Evolutionary conservation across 2,113 vertebrate species (phyloP), one percentile per base, ranked within the genome.

Genomic region (Kobus ellipsiprymnus): DNA sequence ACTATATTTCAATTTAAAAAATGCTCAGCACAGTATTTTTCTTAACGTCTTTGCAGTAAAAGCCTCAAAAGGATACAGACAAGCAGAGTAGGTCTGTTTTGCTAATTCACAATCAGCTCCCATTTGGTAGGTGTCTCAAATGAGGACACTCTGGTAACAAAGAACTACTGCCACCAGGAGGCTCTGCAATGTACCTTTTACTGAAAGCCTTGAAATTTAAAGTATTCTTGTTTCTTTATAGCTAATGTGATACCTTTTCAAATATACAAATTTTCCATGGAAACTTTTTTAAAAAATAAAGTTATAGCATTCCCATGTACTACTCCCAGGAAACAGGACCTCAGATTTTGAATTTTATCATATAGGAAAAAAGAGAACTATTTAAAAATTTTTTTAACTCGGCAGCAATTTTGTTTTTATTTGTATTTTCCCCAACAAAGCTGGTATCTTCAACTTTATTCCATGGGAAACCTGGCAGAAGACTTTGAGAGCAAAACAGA

Each of bases 161-260:
- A 95, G 93, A 95, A 96, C 82, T 96, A 54, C 81, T 98, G 95
- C 94, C 96, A 96, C 96, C 93, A 97, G 94, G 95, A 97, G 96
- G 97, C 91, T 98, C 95, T 94, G 46, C 67, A 71, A 97, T 29
- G 91, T 33, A 91, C 91, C 95, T 97, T 94, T 97, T 83, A 95
- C 27, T 86, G 8, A 48, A 94, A 97, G 36, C 62, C 54, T 78
- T 86, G 62, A 85, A 77, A 96, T 93, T 93, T 55, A 54, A 94
- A 89, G 91, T 83, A 84, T 21, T 91, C 50, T 93, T 96, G 87
- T 81, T 86, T 95, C 93, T 86, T 90, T 59, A 96, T 6, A 97
- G 50, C 55, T 87, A n/a, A 92, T 55, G 52, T n/a, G 57, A 84
- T 90, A 81, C 40, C 64, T 92, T 87, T 89, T 95, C 89, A 95